Evolutionary conservation across 1,140 invertebrate species (phyloP).

Genomic region (Drosophila willistoni): DNA sequence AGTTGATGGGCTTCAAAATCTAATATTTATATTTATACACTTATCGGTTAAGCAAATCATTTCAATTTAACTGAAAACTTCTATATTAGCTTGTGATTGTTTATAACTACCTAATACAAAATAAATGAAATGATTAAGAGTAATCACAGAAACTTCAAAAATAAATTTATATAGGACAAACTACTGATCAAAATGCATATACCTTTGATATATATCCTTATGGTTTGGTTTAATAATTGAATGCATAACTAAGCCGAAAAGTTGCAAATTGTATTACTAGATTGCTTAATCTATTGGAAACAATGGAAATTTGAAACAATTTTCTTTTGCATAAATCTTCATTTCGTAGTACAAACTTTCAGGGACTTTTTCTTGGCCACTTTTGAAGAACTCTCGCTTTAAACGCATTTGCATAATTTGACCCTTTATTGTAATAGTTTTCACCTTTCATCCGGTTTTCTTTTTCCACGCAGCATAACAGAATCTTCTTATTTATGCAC

Average conservation of each 20-base stretch:
- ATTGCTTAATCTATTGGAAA: slow-evolving; percentile 9
- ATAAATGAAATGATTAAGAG: too few species aligned
- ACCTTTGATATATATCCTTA: too few species aligned
- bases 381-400: not conserved
- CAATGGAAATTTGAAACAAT: not conserved
- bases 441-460: slow-evolving; percentile 5
- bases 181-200: too few species aligned
- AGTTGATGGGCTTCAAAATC: not conserved
- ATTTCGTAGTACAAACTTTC: not conserved
- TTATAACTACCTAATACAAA: too few species aligned
- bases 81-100: too few species aligned
- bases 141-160: too few species aligned
- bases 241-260: not conserved
- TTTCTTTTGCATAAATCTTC: slow-evolving; percentile 1
- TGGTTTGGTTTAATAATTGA: too few species aligned
- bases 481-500: slow-evolving; percentile 39
- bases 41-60: too few species aligned
- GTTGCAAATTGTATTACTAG: not conserved
- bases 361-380: not conserved
- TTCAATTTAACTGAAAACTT: too few species aligned
- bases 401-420: slow-evolving; percentile 7
- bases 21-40: too few species aligned
- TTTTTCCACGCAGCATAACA: not conserved
- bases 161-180: too few species aligned
- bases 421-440: slow-evolving; percentile 4